Evolutionary conservation across 2,888 invertebrate species (phyloP).

Genomic region (Caenorhabditis sp.): DNA sequence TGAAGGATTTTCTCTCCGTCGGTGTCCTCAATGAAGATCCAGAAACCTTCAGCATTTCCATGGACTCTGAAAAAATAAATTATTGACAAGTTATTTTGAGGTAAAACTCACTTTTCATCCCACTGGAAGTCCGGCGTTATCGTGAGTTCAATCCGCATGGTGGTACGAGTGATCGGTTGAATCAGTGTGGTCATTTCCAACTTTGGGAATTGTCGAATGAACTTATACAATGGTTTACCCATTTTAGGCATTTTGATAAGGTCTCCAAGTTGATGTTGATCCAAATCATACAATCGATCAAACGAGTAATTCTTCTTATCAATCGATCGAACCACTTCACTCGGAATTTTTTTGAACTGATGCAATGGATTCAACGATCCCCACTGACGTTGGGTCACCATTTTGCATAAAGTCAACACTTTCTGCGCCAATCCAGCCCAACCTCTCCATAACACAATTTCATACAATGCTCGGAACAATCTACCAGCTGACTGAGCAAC

Average conservation of each 20-base stretch:
- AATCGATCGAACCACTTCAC: constrained; percentile 88
- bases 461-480: constrained; percentile 92
- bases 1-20: constrained; percentile 82
- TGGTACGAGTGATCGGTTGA: constrained; percentile 89
- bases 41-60: constrained; percentile 77
- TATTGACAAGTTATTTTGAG: background rate
- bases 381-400: constrained; percentile 94
- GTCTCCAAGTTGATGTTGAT: constrained; percentile 94
- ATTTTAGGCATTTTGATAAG: constrained; percentile 87
- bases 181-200: constrained; percentile 94
- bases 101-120: constrained; percentile 81
- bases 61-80: constrained; percentile 73
- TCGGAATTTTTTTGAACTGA: constrained; percentile 91
- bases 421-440: constrained; percentile 97
- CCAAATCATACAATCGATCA: constrained; percentile 86
- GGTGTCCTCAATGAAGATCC: constrained; percentile 78
- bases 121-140: constrained; percentile 98
- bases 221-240: constrained; percentile 93
- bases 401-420: constrained; percentile 92
- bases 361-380: constrained; percentile 97
- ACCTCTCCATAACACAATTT: constrained; percentile 88
- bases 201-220: constrained; percentile 90
- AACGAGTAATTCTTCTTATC: constrained; percentile 85
- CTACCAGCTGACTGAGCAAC: constrained; percentile 96
- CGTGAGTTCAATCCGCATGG: constrained; percentile 91